phyloP scores from a whole-genome alignment of 2,797 vertebrate genomes.

The Acomys russatus region DNA sequence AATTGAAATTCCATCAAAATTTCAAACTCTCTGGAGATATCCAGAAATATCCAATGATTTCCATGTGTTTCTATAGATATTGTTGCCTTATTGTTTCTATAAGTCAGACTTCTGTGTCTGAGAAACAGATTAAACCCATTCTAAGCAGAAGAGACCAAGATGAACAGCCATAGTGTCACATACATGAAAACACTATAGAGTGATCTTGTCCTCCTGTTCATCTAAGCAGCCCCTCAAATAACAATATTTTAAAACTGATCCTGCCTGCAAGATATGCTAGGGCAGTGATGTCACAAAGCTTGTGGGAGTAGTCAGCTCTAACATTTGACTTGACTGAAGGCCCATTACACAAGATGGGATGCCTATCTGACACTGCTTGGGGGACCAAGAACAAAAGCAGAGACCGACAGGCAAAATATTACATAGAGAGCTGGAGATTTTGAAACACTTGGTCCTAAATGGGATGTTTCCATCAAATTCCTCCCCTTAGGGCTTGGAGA shows the following conservation, averaged over 20 bases:
- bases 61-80: constrained; percentile 74
- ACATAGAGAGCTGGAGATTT: neutral
- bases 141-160: constrained; percentile 19
- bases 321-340: neutral
- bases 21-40: neutral
- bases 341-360: neutral
- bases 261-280: neutral
- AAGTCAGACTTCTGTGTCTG: constrained; percentile 69
- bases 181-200: constrained; percentile 48
- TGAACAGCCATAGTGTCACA: constrained; percentile 68
- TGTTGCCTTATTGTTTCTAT: constrained; percentile 63
- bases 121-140: constrained; percentile 52
- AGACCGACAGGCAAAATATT: neutral
- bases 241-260: constrained; percentile 68
- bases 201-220: constrained; percentile 35
- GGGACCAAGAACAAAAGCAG: neutral
- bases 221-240: constrained; percentile 65
- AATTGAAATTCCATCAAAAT: constrained; percentile 39
- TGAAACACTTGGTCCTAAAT: neutral
- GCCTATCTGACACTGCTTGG: neutral
- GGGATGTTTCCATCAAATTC: neutral
- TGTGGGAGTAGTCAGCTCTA: neutral
- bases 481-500: neutral
- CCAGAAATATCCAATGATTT: constrained; percentile 34
- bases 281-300: neutral